Evolutionary conservation across 2,797 vertebrate species (phyloP), one percentile per base, ranked within the genome.

Genomic region (Chelonia mydas): DNA sequence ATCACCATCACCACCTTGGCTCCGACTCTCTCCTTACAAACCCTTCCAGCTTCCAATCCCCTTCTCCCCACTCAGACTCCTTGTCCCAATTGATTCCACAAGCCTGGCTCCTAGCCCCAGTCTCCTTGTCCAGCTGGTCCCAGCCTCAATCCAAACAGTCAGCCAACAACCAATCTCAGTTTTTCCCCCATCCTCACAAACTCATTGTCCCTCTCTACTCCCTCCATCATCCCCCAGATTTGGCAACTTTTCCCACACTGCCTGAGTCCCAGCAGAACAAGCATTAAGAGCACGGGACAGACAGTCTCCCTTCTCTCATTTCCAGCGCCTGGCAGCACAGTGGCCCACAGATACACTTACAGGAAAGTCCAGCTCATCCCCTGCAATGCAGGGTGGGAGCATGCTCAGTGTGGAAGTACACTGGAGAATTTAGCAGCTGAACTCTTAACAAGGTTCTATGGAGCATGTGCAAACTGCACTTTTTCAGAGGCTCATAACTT

Each of bases 301-400:
- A 41, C 65, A 23, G n/a, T 37, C n/a, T 41, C 10, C 65, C n/a
- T 72, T 9, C 61, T 78, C n/a, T 57, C 53, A 33, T 4, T 31
- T 85, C 28, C 50, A 57, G 55, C 12, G 5, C 1, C 84, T 3
- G 1, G 5, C 57, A 45, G 3, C 0, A 0, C 0, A 1, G 3
- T 33, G 79, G 11, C 23, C 19, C n/a, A 6, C 37, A 37, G n/a
- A 72, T 23, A 37, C 65, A 72, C 6, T 3, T 0, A 0, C 0
- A 0, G 2, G 1, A 17, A 84, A 41, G 3, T 82, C n/a, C 93
- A 5, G 0, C 27, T 51, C 33, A 74, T 47, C 49, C 33, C 79
- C 68, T 72, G 68, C 19, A 72, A 72, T 41, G 19, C 41, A 16
- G 12, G 5, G 23, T 37, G 28, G 15, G 6, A 37, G 33, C 45